Base-by-base conservation (phyloP, 2,888 invertebrate species). In the Drosophila eohydei region DNA sequence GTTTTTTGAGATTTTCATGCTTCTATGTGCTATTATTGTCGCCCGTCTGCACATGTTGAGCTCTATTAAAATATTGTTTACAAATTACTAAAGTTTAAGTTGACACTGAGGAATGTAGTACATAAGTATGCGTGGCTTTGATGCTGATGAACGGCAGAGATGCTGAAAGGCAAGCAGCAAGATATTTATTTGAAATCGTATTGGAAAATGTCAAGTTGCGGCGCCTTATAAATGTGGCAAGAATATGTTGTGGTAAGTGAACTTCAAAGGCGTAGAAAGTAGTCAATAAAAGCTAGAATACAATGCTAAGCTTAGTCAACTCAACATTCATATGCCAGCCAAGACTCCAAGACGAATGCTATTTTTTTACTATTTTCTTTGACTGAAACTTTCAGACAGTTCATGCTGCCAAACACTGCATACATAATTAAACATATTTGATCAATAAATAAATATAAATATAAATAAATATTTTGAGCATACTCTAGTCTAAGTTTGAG, bases 41-140 rank as follows among this genome's bases (percentile, higher is more conserved):
- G 40, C 50, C 34, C 46, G 9, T 48, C 28, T 44, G 41, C 43
- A 61, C 63, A 32, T 50, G 55, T 34, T 74, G 51, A 85, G 80
- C 83, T 80, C 80, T 59, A 75, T 81, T 72, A 81, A 81, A 86
- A 83, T 81, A 86, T 86, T 75, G 83, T 86, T 86, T 59, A 72
- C 60, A 66, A 76, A 78, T 61, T 64, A 50, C 63, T 65, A 28
- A 58, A 59, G 54, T 56, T 72, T 43, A 61, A 60, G 67, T 67
- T 72, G 83, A 79, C 80, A 79, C 57, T 66, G 46, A 57, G 64
- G 38, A 74, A 81, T 74, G 46, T 28, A 5, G 6, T 11, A 8
- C 21, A 26, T 12, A 43, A 43, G 9, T 26, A 44, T 26, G 5
- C 26, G 26, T 46, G 46, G 28, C 2, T 46, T 28, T 4, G 2